phyloP scores from a whole-genome alignment of 30 jellyfish, hydroid and myxozoan genomes.

The Aurelia coerulea region DNA sequence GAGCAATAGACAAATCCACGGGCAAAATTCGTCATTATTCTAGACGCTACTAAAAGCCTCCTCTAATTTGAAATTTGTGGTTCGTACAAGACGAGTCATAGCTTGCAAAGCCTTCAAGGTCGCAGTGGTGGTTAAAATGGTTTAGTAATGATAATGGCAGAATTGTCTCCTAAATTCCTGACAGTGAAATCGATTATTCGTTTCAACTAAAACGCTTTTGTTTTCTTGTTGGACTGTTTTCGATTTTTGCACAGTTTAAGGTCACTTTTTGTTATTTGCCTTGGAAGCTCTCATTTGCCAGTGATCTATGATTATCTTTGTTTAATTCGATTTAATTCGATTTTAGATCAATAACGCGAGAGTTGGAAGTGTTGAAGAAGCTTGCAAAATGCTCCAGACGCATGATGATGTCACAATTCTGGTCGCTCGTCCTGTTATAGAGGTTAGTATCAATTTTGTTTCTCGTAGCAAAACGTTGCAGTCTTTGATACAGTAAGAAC shows the following conservation, averaged over 20 bases:
- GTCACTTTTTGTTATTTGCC: too few species aligned
- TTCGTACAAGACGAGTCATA: too few species aligned
- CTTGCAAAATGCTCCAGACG: conserved; percentile 66
- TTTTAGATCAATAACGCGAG: conserved; percentile 79
- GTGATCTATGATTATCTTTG: neutral
- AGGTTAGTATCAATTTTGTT: conserved; percentile 60
- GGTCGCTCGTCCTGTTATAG: conserved; percentile 93
- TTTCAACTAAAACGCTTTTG: too few species aligned
- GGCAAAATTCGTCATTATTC: too few species aligned
- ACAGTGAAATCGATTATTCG: too few species aligned
- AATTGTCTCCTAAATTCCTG: too few species aligned
- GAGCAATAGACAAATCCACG: too few species aligned
- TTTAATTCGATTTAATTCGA: neutral
- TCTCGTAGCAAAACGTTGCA: neutral
- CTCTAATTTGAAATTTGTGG: too few species aligned
- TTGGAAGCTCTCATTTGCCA: too few species aligned
- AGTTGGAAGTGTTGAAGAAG: conserved; percentile 83
- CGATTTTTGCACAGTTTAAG: too few species aligned
- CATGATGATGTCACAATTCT: conserved; percentile 73
- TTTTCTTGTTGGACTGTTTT: too few species aligned
- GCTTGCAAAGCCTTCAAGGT: neutral
- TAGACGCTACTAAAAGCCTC: too few species aligned
- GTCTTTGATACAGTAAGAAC: neutral
- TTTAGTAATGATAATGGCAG: neutral
- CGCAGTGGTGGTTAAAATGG: conserved; percentile 2